phyloP scores from a whole-genome alignment of 2,888 invertebrate species.

The Tetragonisca angustula region DNA sequence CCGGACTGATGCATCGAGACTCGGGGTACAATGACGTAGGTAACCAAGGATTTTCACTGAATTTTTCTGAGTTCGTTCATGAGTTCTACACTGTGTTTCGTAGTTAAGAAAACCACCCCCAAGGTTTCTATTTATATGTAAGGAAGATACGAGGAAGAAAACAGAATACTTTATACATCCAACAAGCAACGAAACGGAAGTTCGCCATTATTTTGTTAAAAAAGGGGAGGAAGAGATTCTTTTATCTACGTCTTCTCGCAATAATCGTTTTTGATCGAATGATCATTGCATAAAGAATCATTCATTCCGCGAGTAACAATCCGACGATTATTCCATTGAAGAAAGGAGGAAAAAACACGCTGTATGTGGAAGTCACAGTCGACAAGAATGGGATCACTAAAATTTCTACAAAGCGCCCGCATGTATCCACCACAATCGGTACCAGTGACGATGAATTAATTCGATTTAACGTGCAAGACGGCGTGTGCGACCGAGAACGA shows the following conservation, averaged over 20 bases:
- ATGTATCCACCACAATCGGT: conserved; percentile 16
- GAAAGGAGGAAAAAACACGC: neutral
- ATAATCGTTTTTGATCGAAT: neutral
- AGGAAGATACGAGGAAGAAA: too few species aligned
- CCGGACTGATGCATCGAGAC: conserved; percentile 75
- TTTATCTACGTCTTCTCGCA: too few species aligned
- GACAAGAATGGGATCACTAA: neutral
- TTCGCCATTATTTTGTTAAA: too few species aligned
- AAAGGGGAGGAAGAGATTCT: too few species aligned
- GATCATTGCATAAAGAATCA: neutral
- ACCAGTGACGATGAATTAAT: conserved; percentile 43
- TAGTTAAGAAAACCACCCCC: neutral
- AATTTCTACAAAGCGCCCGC: conserved; percentile 36
- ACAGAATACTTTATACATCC: too few species aligned
- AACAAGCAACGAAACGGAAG: too few species aligned
- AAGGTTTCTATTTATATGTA: neutral
- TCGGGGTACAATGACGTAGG: conserved; percentile 71
- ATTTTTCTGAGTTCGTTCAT: neutral
- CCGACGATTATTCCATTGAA: neutral
- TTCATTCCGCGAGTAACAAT: neutral
- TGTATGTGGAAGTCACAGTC: neutral
- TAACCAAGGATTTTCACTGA: conserved; percentile 22
- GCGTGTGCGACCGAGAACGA: conserved; percentile 24
- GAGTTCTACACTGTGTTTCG: neutral
- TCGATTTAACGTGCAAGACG: conserved; percentile 32